Evolutionary conservation across 1,140 invertebrate genomes (phyloP).

Genomic region (Triops cancriformis): DNA sequence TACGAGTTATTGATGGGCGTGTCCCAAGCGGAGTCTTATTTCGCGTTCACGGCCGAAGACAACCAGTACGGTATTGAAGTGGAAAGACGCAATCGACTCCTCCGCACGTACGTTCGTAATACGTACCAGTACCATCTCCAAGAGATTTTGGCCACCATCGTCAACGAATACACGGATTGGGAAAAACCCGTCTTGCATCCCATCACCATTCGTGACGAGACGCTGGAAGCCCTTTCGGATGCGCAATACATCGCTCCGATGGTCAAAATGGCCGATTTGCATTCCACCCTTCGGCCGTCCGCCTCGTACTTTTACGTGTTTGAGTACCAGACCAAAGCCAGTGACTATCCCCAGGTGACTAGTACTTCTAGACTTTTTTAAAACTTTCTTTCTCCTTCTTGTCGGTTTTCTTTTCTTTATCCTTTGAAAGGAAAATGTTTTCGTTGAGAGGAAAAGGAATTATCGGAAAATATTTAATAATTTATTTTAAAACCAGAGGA

Average conservation of each 20-base stretch:
- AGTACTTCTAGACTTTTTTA: conserved; percentile 15
- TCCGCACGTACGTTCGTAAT: conserved; percentile 49
- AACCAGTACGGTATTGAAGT: conserved; percentile 55
- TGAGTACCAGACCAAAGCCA: conserved; percentile 85
- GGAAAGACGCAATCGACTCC: conserved; percentile 42
- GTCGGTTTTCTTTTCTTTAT: not conserved
- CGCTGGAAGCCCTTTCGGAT: conserved; percentile 85
- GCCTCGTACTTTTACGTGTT: conserved; percentile 82
- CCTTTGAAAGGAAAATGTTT: not conserved
- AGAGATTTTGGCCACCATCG: conserved; percentile 52
- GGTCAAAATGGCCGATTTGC: conserved; percentile 81
- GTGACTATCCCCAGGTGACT: conserved; percentile 77
- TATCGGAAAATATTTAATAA: too few species aligned
- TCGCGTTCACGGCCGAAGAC: conserved; percentile 80
- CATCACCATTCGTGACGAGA: conserved; percentile 84
- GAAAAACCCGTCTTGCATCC: conserved; percentile 85
- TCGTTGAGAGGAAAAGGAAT: not conserved
- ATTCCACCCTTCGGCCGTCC: conserved; percentile 60
- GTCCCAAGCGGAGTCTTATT: conserved; percentile 73
- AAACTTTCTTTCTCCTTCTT: not conserved
- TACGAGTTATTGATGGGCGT: conserved; percentile 92
- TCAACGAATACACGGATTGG: conserved; percentile 98
- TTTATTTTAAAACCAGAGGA: too few species aligned
- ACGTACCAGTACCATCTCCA: conserved; percentile 53
- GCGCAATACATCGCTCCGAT: conserved; percentile 83